Percentiles rank a stretch among this genome's conserved stretches.
Evolutionary conservation across 2,888 invertebrate species (phyloP).

Genomic region (Steinernema hermaphroditum): DNA sequence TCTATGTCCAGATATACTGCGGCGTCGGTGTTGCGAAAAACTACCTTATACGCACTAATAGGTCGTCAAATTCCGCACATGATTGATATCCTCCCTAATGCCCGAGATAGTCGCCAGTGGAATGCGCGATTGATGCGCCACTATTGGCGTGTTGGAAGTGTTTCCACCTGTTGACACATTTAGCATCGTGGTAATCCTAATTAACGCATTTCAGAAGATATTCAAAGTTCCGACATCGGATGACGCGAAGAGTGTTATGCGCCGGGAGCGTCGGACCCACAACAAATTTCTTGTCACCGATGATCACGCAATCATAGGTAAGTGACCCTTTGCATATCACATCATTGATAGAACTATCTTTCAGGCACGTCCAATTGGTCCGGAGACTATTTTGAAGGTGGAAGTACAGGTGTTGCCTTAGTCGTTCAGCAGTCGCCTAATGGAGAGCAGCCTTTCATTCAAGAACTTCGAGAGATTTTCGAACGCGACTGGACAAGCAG

Average conservation of each 20-base stretch:
- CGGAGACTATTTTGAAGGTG: slow-evolving; percentile 88
- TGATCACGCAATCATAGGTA: slow-evolving; percentile 84
- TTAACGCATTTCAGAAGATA: slow-evolving; percentile 75
- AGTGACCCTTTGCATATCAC: slow-evolving; percentile 41
- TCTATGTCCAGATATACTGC: background rate
- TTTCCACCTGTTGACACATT: slow-evolving; percentile 10
- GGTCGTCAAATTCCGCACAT: slow-evolving; percentile 21
- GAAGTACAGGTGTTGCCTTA: slow-evolving; percentile 81
- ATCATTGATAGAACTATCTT: slow-evolving; percentile 34
- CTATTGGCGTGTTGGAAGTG: background rate
- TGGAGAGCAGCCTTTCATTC: slow-evolving; percentile 72
- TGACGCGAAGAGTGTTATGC: slow-evolving; percentile 78
- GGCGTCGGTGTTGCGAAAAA: background rate
- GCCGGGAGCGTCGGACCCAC: slow-evolving; percentile 88
- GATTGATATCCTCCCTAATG: slow-evolving; percentile 24
- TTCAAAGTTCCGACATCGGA: slow-evolving; percentile 83
- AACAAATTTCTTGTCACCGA: slow-evolving; percentile 99
- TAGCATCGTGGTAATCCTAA: background rate
- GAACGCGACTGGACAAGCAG: slow-evolving; percentile 57
- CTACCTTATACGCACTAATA: slow-evolving; percentile 2
- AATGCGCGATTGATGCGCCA: slow-evolving; percentile 11
- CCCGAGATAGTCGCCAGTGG: background rate
- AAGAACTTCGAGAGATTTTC: slow-evolving; percentile 74
- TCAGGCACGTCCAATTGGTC: slow-evolving; percentile 91
- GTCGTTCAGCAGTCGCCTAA: slow-evolving; percentile 68